Evolutionary conservation across 2,797 vertebrate genomes (phyloP).

Genomic region (Stomatorhinus walkeri): DNA sequence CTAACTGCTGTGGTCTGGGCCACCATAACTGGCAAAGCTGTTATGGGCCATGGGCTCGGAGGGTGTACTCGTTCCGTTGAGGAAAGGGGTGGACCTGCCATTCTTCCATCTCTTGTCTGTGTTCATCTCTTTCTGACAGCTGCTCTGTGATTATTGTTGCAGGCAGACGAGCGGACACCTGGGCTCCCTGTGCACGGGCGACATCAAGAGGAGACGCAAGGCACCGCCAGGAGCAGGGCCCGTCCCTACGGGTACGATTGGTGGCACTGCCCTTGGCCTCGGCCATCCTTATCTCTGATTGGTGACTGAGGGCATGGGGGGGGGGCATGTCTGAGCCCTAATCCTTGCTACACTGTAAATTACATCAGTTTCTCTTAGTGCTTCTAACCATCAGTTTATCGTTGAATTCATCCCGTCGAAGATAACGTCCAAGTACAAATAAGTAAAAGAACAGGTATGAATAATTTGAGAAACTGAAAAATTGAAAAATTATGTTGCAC

Average conservation of each 20-base stretch:
- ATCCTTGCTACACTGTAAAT: conserved; percentile 45
- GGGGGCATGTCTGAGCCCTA: conserved; percentile 19
- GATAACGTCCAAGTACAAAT: background rate
- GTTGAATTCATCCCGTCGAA: background rate
- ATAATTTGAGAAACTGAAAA: background rate
- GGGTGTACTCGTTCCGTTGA: background rate
- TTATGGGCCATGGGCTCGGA: background rate
- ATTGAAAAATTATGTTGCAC: background rate
- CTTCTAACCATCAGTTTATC: background rate
- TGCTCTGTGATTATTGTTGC: conserved; percentile 63
- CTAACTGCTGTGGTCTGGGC: background rate
- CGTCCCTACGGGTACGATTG: conserved; percentile 72
- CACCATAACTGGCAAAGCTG: background rate
- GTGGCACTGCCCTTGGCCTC: conserved; percentile 26
- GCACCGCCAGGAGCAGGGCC: conserved; percentile 83
- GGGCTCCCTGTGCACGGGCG: conserved; percentile 90
- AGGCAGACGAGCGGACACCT: conserved; percentile 97
- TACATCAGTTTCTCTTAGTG: conserved; percentile 29
- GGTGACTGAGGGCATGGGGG: background rate
- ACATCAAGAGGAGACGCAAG: conserved; percentile 95
- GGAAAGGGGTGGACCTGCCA: too few species aligned
- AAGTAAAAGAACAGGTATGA: background rate
- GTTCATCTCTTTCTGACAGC: background rate
- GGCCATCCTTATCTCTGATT: background rate
- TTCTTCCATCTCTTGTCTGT: background rate